Conservation (phyloP, 2,888 invertebrate species). For the Dyspetes luteomarginatus region DNA sequence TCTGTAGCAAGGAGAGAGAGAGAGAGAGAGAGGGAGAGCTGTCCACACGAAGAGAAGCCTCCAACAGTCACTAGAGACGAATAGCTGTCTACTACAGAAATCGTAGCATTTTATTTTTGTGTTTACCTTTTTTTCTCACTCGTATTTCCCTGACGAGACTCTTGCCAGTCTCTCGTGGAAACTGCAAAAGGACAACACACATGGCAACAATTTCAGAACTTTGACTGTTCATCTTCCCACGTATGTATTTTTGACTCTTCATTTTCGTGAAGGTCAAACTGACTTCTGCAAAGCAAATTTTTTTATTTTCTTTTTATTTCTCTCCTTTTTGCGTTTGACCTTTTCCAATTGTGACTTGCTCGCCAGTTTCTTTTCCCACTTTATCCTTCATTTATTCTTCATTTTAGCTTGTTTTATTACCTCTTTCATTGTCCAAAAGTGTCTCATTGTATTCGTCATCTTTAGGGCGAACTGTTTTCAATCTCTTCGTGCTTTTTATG, state of each 20-base stretch:
- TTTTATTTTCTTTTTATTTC: not conserved
- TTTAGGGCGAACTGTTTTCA: not conserved
- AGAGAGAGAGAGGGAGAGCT: conserved; percentile 22
- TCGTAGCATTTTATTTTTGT: conserved; percentile 33
- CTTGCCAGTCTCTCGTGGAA: conserved; percentile 3
- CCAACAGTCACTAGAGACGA: conserved; percentile 43
- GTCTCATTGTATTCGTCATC: conserved; percentile 8
- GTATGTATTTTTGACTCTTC: not conserved
- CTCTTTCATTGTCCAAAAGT: conserved; percentile 1
- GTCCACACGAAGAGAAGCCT: too few species aligned
- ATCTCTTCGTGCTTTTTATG: conserved; percentile 8
- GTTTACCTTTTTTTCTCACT: not conserved
- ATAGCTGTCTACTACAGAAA: conserved; percentile 38
- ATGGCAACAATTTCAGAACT: too few species aligned
- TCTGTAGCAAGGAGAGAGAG: not conserved
- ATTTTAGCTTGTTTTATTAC: not conserved
- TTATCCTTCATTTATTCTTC: conserved; percentile 26
- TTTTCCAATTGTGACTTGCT: not conserved
- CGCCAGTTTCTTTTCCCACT: not conserved
- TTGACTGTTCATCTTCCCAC: too few species aligned
- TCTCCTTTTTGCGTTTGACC: not conserved
- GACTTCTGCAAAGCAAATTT: conserved; percentile 23
- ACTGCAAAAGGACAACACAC: conserved; percentile 7
- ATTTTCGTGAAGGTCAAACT: conserved; percentile 8
- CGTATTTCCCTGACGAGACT: conserved; percentile 47